phyloP scores from a whole-genome alignment of 2,113 vertebrate genomes.

The Mola mola region DNA sequence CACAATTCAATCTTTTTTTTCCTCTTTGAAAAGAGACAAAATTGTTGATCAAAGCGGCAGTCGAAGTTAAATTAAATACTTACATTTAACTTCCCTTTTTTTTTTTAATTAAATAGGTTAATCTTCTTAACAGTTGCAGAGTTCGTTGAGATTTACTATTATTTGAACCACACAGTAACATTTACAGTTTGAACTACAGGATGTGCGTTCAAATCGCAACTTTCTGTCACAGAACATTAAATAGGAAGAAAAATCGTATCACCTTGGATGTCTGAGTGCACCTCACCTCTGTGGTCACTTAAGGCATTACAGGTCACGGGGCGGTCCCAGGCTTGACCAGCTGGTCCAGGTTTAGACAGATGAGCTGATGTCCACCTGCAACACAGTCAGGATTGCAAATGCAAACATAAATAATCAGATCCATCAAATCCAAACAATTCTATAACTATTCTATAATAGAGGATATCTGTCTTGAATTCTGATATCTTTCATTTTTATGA shows the following conservation, averaged over 20 bases:
- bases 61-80: too few relatives aligned
- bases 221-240: neutral
- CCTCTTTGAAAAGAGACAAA: neutral
- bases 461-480: too few relatives aligned
- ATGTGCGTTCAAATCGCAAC: neutral
- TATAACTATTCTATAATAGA: too few relatives aligned
- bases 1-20: constrained; percentile 3
- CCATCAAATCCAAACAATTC: neutral
- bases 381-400: constrained; percentile 2
- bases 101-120: too few relatives aligned
- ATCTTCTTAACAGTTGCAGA: too few relatives aligned
- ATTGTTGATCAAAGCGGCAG: neutral
- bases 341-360: constrained; percentile 31
- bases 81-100: too few relatives aligned
- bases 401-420: neutral
- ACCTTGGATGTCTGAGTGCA: constrained; percentile 21
- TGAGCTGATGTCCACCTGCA: constrained; percentile 22
- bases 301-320: constrained; percentile 29
- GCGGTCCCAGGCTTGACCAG: constrained; percentile 54
- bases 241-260: neutral
- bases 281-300: constrained; percentile 70
- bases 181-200: neutral
- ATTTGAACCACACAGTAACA: neutral
- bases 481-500: too few relatives aligned
- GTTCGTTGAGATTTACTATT: too few relatives aligned